Evolutionary conservation across 2,113 vertebrate genomes (phyloP).

Genomic region (Xenopus borealis): DNA sequence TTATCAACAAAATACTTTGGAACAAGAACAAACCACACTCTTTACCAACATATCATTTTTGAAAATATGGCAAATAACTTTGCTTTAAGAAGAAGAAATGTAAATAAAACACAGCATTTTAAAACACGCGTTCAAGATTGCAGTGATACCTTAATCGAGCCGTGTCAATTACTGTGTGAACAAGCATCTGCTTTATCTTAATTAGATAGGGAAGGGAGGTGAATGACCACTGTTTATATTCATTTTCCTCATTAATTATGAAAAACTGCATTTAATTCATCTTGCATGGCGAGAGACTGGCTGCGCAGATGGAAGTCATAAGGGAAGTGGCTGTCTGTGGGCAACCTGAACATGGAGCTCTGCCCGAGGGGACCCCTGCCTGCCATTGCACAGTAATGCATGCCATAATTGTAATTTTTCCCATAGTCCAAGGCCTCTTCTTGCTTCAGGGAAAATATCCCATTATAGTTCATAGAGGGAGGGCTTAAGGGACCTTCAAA

Average conservation of each 20-base stretch:
- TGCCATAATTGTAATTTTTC: slow-evolving; percentile 92
- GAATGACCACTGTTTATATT: slow-evolving; percentile 84
- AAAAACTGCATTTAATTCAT: slow-evolving; percentile 94
- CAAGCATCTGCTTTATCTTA: slow-evolving; percentile 78
- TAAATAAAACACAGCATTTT: slow-evolving; percentile 63
- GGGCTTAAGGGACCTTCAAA: slow-evolving; percentile 93
- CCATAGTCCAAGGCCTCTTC: slow-evolving; percentile 92
- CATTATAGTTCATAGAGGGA: slow-evolving; percentile 95
- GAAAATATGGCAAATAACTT: slow-evolving; percentile 25
- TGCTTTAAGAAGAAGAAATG: slow-evolving; percentile 47
- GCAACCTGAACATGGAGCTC: slow-evolving; percentile 90
- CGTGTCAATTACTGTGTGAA: slow-evolving; percentile 68
- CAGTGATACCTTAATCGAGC: slow-evolving; percentile 71
- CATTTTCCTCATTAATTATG: slow-evolving; percentile 91
- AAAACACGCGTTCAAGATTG: slow-evolving; percentile 72
- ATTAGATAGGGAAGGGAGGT: slow-evolving; percentile 73
- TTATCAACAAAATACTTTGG: slow-evolving; percentile 34
- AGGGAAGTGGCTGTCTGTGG: slow-evolving; percentile 93
- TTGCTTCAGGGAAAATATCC: slow-evolving; percentile 97
- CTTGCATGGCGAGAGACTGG: slow-evolving; percentile 90
- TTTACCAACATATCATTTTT: slow-evolving; percentile 18
- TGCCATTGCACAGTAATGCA: slow-evolving; percentile 94
- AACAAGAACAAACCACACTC: slow-evolving; percentile 29
- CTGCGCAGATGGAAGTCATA: slow-evolving; percentile 97
- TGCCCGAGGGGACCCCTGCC: slow-evolving; percentile 89